Percentiles rank a stretch among this genome's conserved stretches.
These are phyloP conservation scores for Tautogolabrus adspersus DNA, from an alignment of 2,113 vertebrate genomes.

Conservation along the genomic window DNA sequence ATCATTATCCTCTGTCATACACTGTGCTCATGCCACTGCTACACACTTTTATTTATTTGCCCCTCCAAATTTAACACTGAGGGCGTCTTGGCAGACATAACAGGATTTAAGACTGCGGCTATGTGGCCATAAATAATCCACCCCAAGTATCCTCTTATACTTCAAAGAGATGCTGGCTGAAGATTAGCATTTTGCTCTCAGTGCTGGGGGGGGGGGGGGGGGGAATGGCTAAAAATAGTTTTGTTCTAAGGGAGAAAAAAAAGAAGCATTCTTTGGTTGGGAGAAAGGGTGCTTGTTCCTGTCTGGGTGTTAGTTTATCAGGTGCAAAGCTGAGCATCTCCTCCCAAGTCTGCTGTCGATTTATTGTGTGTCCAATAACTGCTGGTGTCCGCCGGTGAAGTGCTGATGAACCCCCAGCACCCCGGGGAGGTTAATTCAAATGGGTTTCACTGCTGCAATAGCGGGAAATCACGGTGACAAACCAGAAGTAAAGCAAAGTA, in stretches of 20 bases:
- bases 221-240: conserved; percentile 74
- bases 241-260: conserved; percentile 13
- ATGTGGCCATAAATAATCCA: conserved; percentile 81
- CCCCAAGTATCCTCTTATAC: conserved; percentile 77
- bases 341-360: conserved; percentile 46
- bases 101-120: conserved; percentile 74
- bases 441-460: conserved; percentile 46
- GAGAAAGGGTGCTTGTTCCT: conserved; percentile 48
- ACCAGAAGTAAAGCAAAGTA: conserved; percentile 37
- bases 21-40: conserved; percentile 5
- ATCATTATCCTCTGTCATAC: conserved; percentile 48
- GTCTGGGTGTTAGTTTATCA: conserved; percentile 56
- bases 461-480: conserved; percentile 26
- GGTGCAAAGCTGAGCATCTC: conserved; percentile 29
- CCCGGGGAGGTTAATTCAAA: conserved; percentile 68
- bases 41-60: conserved; percentile 48
- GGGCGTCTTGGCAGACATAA: conserved; percentile 63
- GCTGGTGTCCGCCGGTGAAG: conserved; percentile 58
- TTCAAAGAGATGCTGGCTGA: conserved; percentile 80
- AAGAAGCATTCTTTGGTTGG: conserved; percentile 27
- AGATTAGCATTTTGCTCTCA: conserved; percentile 79
- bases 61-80: conserved; percentile 31
- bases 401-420: conserved; percentile 55
- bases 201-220: conserved; percentile 25
- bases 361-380: conserved; percentile 51